Evolutionary conservation across 2,113 vertebrate genomes (phyloP).

Genomic region (Amphilophus citrinellus): DNA sequence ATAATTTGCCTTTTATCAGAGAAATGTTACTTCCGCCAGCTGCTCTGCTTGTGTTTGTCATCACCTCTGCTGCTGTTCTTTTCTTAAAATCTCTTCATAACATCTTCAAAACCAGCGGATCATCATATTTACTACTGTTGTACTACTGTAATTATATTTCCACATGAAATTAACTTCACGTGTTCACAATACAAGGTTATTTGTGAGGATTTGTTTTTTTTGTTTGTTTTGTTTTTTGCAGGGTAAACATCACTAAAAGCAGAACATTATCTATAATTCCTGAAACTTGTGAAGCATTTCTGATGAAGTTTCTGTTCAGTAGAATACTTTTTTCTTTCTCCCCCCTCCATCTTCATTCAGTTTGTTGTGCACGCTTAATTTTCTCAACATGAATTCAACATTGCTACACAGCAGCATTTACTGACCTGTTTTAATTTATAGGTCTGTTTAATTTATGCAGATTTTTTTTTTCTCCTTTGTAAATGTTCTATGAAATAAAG

Average conservation of each 20-base stretch:
- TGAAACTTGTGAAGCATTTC: background rate
- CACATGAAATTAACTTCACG: background rate
- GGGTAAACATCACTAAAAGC: background rate
- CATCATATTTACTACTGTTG: background rate
- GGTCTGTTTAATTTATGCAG: conserved; percentile 65
- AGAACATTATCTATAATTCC: background rate
- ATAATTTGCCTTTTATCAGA: conserved; percentile 14
- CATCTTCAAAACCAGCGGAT: background rate
- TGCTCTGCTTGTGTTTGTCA: background rate
- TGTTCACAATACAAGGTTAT: background rate
- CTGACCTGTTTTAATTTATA: conserved; percentile 40
- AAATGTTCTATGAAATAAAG: conserved; percentile 63
- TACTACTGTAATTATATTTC: conserved; percentile 18
- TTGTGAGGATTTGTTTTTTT: background rate
- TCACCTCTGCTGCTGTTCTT: background rate
- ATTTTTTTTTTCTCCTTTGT: conserved; percentile 28
- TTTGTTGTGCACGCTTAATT: conserved; percentile 25
- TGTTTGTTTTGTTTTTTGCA: background rate
- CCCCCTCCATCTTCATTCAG: background rate
- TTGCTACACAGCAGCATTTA: conserved; percentile 2
- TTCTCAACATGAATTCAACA: conserved; percentile 6
- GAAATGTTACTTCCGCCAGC: background rate
- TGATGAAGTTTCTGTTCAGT: background rate
- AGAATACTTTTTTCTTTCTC: background rate
- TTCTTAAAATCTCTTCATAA: background rate